phyloP scores from a whole-genome alignment of 1,140 invertebrate genomes.

The Aphelinus atriplicis region DNA sequence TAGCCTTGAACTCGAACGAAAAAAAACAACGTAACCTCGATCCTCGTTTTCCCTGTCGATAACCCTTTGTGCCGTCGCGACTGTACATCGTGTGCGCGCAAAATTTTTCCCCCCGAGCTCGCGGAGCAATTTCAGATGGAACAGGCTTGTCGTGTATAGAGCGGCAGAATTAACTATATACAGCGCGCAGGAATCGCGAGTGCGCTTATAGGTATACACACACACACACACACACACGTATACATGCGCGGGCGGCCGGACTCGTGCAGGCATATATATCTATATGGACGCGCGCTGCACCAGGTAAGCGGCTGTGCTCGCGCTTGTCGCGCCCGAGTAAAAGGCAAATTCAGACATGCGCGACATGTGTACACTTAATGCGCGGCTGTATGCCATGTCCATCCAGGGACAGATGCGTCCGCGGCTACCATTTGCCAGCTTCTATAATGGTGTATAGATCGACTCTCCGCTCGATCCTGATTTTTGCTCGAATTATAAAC shows the following conservation, averaged over 20 bases:
- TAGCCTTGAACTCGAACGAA: too few relatives aligned
- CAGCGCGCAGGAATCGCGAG: neutral
- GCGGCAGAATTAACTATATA: neutral
- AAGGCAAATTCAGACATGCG: constrained; percentile 16
- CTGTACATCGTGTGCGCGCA: too few relatives aligned
- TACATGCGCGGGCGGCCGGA: neutral
- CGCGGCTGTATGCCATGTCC: neutral
- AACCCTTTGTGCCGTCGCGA: too few relatives aligned
- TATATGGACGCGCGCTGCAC: too few relatives aligned
- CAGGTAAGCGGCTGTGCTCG: neutral
- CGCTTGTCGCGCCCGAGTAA: neutral
- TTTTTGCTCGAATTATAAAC: neutral
- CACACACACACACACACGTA: too few relatives aligned
- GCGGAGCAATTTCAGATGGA: too few relatives aligned
- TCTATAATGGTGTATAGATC: too few relatives aligned
- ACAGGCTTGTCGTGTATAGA: too few relatives aligned
- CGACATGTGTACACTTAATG: neutral
- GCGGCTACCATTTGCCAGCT: neutral
- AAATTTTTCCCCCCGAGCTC: too few relatives aligned
- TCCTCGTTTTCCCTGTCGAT: too few relatives aligned
- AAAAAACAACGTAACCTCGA: too few relatives aligned
- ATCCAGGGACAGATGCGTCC: neutral
- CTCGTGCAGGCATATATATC: neutral
- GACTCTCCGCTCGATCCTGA: neutral
- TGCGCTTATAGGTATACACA: too few relatives aligned